A percentile compares a stretch with the other conserved stretches of the same genome.
phyloP scores from a whole-genome alignment of 2,113 vertebrate species.

The Carettochelys insculpta region DNA sequence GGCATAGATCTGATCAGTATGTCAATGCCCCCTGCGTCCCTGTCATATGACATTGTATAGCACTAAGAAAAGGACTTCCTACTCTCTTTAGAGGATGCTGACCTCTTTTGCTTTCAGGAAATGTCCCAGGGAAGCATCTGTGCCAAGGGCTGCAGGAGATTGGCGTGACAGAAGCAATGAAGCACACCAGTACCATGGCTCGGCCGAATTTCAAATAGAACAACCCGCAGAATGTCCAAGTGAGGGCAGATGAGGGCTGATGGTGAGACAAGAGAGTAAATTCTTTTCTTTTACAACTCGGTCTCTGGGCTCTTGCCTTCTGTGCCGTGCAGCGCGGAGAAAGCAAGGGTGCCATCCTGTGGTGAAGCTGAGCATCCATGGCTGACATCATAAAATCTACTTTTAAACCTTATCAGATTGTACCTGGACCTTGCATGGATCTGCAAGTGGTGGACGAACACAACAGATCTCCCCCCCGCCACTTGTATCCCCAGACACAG shows the following conservation, averaged over 20 bases:
- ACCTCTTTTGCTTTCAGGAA: not conserved
- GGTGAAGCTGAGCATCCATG: not conserved
- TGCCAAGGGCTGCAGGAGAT: no score
- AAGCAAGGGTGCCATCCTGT: slow-evolving; percentile 36
- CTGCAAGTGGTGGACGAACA: not conserved
- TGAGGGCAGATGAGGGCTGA: fast-evolving
- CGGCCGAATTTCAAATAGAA: not conserved
- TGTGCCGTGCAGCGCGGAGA: not conserved
- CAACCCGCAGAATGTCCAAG: fast-evolving
- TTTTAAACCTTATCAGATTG: not conserved
- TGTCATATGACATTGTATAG: not conserved
- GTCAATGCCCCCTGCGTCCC: not conserved
- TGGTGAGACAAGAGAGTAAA: fast-evolving
- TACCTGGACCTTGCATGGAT: not conserved
- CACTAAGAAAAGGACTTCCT: not conserved
- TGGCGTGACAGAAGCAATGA: fast-evolving
- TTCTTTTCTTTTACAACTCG: not conserved
- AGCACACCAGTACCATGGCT: fast-evolving
- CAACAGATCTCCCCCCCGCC: not conserved
- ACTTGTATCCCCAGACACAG: not conserved
- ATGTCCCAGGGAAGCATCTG: fast-evolving
- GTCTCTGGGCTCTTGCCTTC: fast-evolving
- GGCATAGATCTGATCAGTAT: not conserved
- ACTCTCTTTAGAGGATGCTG: not conserved
- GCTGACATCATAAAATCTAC: not conserved